Evolutionary conservation across 2,797 vertebrate genomes (phyloP), one percentile per base, ranked within the genome.

Genomic region (Danio aesculapii): DNA sequence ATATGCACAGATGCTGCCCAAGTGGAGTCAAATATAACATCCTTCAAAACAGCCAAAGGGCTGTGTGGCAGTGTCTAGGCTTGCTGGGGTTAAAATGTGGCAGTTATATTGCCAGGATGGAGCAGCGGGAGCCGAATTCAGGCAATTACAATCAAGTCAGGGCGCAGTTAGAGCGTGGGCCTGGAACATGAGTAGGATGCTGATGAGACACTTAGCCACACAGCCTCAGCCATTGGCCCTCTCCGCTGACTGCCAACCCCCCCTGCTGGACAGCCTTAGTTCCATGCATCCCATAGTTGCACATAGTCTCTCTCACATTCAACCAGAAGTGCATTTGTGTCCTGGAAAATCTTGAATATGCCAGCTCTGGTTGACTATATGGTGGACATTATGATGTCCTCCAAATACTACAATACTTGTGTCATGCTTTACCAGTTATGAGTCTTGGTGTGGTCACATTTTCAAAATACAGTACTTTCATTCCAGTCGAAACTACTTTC

Each of bases 101-200:
- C 96, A 95, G 97, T 96, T 98, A 96, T 98, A 97, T 97, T 97
- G 96, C 96, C 96, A 96, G 94, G 92, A 97, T 98, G 96, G 95
- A 99, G 96, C 98, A 97, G 97, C 97, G 93, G 98, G 98, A 98
- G 97, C 95, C 94, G 97, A 95, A 99, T 99, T 99, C 97, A 96
- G 95, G 98, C 98, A 99, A 99, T 99, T 99, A 99, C 98, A 99
- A 99, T 99, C 98, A 99, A 99, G 97, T 98, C 98, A 98, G 97
- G 95, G 97, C 96, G 96, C 97, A 97, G 96, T 96, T 97, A 96
- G 96, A 95, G 96, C 96, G 95, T 95, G 95, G 97, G 97, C 95
- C 94, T 94, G 95, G 96, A 95, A 96, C 97, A 97, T 98, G 98
- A 99, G 97, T 96, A 96, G 97, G 97, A 98, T 99, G 97, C 97